Evolutionary conservation across 2,797 vertebrate species (phyloP), one percentile per base, ranked within the genome.

Genomic region (Pangasius larnaudii): DNA sequence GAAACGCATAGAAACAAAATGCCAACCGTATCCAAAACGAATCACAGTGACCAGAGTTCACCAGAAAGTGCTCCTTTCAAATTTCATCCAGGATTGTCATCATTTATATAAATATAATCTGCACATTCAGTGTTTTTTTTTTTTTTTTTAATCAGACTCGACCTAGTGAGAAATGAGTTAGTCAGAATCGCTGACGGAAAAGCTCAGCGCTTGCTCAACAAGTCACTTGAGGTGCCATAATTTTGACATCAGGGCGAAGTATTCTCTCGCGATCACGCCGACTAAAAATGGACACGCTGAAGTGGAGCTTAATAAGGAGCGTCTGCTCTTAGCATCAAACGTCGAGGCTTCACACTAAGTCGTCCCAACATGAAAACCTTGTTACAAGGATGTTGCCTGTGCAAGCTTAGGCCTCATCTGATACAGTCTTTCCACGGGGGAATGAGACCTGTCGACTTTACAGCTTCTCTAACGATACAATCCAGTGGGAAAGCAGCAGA

Each of bases 21-120:
- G 78, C 6, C 67, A n/a, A 30, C 3, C 46, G 36, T 30, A 56
- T 79, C 30, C 51, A 80, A 24, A 16, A 16, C 5, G 53, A 75
- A 0, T 11, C 22, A 2, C 27, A 30, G 46, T n/a, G 27, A 42
- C 36, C 39, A 8, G 19, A 42, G 53, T 51, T 30, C 14, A 51
- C 49, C 36, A 46, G 39, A 74, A 74, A 74, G 39, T 51, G 42
- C 46, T 18, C n/a, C 0, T 51, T 53, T 77, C 16, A 51, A 6
- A 51, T 51, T 33, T 78, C 75, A 78, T 53, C 19, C n/a, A 51
- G 24, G 53, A 80, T 56, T 88, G 79, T 86, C 80, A 90, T 88
- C 86, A 88, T 83, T 58, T 85, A 79, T 89, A 90, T 90, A 90
- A 89, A 88, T 90, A 89, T 74, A 89, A 84, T 56, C 59, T 89